Conservation (phyloP, 2,888 invertebrate species). For the Scaptodrosophila latifasciaeformis region DNA sequence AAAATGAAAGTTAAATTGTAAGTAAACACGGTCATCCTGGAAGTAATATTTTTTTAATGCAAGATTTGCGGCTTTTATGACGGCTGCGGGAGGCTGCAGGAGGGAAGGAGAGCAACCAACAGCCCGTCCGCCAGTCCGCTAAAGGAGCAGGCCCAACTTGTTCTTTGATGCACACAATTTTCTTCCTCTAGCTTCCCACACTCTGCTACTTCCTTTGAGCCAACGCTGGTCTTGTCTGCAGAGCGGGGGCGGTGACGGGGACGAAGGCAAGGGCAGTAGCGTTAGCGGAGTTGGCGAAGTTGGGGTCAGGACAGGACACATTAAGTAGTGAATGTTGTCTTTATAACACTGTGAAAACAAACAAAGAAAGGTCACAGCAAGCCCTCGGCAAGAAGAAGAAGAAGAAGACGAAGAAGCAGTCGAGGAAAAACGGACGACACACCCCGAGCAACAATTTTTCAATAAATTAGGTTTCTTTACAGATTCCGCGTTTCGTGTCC, state of each 20-base stretch:
- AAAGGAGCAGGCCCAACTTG: constrained; percentile 45
- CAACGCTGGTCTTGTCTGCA: background rate
- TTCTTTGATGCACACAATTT: constrained; percentile 52
- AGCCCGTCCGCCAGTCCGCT: too few species aligned
- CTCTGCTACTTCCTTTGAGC: too few species aligned
- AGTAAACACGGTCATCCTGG: constrained; percentile 45
- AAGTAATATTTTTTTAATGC: constrained; percentile 49
- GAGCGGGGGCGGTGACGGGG: background rate
- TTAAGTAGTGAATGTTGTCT: constrained; percentile 69
- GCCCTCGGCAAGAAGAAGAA: constrained; percentile 44
- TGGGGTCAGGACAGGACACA: constrained; percentile 46
- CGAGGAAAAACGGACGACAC: constrained; percentile 38
- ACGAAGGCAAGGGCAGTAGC: background rate
- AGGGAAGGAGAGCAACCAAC: too few species aligned
- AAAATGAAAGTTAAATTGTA: constrained; percentile 31
- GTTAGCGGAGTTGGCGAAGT: constrained; percentile 8
- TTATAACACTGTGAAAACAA: constrained; percentile 65
- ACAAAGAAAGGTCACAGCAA: constrained; percentile 60
- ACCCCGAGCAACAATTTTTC: constrained; percentile 70
- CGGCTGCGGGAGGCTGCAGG: too few species aligned
- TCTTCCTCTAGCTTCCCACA: too few species aligned
- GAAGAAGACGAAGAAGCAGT: constrained; percentile 34
- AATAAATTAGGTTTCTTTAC: constrained; percentile 74
- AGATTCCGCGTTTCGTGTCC: constrained; percentile 50
- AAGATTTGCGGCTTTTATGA: constrained; percentile 46